Conservation (phyloP, 2,888 invertebrate genomes). For the Torymus aiolomorphi region DNA sequence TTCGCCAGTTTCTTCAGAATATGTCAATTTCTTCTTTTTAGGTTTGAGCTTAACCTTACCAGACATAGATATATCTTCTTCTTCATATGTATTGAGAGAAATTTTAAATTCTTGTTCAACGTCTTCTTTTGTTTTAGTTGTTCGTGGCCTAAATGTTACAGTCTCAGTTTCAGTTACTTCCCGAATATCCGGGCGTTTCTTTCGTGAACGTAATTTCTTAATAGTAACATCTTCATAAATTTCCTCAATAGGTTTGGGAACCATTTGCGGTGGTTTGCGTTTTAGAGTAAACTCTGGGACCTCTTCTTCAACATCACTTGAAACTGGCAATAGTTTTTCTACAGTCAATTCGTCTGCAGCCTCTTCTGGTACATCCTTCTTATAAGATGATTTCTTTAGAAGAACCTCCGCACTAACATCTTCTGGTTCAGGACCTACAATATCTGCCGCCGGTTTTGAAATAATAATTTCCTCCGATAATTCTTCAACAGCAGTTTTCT, state of each 20-base stretch:
- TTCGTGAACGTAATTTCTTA: constrained; percentile 83
- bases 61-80: constrained; percentile 91
- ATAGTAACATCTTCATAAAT: constrained; percentile 83
- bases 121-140: constrained; percentile 88
- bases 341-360: constrained; percentile 62
- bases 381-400: constrained; percentile 63
- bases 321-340: constrained; percentile 64
- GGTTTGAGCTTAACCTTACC: constrained; percentile 87
- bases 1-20: constrained; percentile 87
- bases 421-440: constrained; percentile 70
- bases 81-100: constrained; percentile 89
- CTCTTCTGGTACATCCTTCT: constrained; percentile 63
- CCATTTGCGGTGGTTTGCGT: constrained; percentile 73
- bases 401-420: constrained; percentile 61
- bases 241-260: constrained; percentile 78
- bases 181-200: constrained; percentile 82
- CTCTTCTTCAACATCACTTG: constrained; percentile 66
- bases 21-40: constrained; percentile 84
- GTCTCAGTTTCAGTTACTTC: constrained; percentile 86
- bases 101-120: constrained; percentile 94
- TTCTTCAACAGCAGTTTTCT: constrained; percentile 68
- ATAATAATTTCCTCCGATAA: constrained; percentile 75
- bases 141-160: constrained; percentile 87
- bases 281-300: constrained; percentile 78
- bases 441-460: constrained; percentile 66